Conservation (phyloP, 2,888 invertebrate genomes). For the Drosophila aldrichi region DNA sequence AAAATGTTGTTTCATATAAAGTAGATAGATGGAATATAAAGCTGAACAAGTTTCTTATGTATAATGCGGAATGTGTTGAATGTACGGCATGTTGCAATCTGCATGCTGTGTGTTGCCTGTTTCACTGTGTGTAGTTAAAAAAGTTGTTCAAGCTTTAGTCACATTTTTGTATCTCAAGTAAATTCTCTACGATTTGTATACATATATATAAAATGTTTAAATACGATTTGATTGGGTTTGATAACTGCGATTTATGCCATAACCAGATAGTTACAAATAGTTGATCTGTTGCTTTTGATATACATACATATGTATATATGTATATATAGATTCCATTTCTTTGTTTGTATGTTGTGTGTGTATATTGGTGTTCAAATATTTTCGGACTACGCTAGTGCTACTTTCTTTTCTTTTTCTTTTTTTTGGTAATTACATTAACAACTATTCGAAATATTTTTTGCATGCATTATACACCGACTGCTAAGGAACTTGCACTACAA, state of each 20-base stretch:
- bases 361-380: conserved; percentile 80
- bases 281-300: conserved; percentile 8
- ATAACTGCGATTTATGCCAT: conserved; percentile 39
- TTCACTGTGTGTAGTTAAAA: conserved; percentile 10
- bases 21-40: conserved; percentile 20
- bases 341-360: conserved; percentile 44
- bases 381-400: conserved; percentile 72
- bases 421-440: conserved; percentile 58
- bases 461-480: conserved; percentile 55
- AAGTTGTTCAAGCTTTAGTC: conserved; percentile 46
- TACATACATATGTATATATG: conserved; percentile 31
- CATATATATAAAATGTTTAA: conserved; percentile 68
- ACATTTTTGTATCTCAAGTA: conserved; percentile 60
- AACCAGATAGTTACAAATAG: conserved; percentile 71
- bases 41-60: conserved; percentile 5
- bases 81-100: not conserved
- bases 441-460: conserved; percentile 53
- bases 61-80: conserved; percentile 16
- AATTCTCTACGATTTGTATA: conserved; percentile 62
- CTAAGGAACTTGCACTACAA: conserved; percentile 72
- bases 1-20: conserved; percentile 61
- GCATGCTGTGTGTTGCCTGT: conserved; percentile 11
- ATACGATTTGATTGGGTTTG: conserved; percentile 53
- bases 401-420: conserved; percentile 1
- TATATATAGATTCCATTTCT: conserved; percentile 37